Evolutionary conservation across 2,888 invertebrate species (phyloP).

Genomic region (Pachydiplax longipennis): DNA sequence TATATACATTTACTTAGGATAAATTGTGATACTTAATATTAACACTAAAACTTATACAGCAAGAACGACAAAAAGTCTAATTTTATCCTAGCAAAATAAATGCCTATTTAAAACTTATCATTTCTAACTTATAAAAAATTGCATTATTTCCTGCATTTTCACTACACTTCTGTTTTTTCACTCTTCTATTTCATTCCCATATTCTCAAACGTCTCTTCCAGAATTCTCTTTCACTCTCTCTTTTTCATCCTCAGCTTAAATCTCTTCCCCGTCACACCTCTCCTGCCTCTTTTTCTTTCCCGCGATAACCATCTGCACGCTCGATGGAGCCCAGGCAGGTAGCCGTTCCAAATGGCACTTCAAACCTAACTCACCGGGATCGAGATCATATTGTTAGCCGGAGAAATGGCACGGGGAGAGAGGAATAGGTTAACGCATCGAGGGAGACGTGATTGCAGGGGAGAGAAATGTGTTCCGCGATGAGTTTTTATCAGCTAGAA

Average conservation of each 20-base stretch:
- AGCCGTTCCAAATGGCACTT: not conserved
- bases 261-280: not conserved
- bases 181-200: not conserved
- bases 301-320: conserved; percentile 12
- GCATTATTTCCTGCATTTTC: not conserved
- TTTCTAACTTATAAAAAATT: no score
- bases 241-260: not conserved
- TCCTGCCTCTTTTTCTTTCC: not conserved
- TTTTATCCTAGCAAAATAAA: no score
- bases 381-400: conserved; percentile 5
- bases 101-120: no score
- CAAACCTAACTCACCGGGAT: conserved; percentile 9
- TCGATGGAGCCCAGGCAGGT: not conserved
- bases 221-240: not conserved
- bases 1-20: no score
- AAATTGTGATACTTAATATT: no score
- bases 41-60: no score
- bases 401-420: not conserved
- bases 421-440: not conserved
- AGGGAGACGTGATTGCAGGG: not conserved
- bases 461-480: not conserved
- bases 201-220: not conserved
- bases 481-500: not conserved
- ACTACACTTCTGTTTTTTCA: not conserved
- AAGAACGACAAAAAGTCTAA: no score